Conservation (phyloP, 1,140 invertebrate genomes). For the Drosophila subobscura region DNA sequence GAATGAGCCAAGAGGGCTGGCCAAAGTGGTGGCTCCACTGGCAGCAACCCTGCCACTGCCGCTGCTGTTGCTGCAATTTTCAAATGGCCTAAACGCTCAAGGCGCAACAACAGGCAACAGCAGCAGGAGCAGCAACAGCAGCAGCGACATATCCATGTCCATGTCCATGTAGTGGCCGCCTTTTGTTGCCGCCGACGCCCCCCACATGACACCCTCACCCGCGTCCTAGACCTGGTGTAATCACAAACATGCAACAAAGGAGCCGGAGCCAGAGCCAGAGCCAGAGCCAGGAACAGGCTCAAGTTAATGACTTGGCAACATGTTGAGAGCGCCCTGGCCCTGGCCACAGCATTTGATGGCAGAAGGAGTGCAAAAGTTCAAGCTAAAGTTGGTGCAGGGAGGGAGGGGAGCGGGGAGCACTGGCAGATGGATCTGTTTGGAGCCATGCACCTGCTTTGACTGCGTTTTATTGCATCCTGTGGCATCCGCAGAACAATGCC, state of each 20-base stretch:
- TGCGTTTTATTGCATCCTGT: constrained; percentile 79
- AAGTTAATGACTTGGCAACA: constrained; percentile 81
- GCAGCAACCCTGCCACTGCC: constrained; percentile 24
- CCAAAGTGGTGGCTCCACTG: constrained; percentile 58
- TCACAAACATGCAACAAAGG: constrained; percentile 79
- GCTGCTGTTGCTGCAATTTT: constrained; percentile 64
- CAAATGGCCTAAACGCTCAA: constrained; percentile 79
- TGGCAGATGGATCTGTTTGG: no score
- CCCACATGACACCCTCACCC: neutral
- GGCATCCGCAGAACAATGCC: constrained; percentile 54
- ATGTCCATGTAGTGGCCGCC: constrained; percentile 70
- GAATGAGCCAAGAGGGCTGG: constrained; percentile 22
- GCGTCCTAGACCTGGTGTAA: constrained; percentile 38
- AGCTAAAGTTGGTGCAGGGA: constrained; percentile 14
- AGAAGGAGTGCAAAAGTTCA: constrained; percentile 30
- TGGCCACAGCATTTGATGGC: constrained; percentile 43
- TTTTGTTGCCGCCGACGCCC: constrained; percentile 49
- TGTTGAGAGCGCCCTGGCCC: constrained; percentile 52
- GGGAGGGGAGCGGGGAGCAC: constrained; percentile 22
- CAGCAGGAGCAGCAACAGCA: constrained; percentile 44
- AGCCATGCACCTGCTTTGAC: constrained; percentile 55
- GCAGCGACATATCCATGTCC: constrained; percentile 63
- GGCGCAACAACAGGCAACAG: constrained; percentile 57
- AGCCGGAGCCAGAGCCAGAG: constrained; percentile 13
- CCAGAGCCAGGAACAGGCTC: constrained; percentile 64